Evolutionary conservation across 2,888 invertebrate genomes (phyloP).

Genomic region (Sthenelais limicola): DNA sequence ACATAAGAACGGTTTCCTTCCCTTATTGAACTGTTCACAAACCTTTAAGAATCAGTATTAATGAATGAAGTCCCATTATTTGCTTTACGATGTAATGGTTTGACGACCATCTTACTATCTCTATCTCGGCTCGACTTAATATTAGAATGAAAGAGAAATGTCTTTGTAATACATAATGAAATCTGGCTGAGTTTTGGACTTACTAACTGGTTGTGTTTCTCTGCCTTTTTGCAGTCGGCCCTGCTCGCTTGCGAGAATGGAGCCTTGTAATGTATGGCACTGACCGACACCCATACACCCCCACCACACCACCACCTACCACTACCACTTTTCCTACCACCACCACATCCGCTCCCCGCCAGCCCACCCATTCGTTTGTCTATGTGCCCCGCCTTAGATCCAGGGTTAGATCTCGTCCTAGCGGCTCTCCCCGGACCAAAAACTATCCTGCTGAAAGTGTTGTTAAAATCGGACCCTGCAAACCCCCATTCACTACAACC

Average conservation of each 20-base stretch:
- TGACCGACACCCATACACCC: slow-evolving; percentile 65
- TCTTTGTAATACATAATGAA: no score
- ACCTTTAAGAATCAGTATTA: no score
- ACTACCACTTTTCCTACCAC: slow-evolving; percentile 20
- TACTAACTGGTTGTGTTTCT: no score
- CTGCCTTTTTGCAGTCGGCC: slow-evolving; percentile 49
- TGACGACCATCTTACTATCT: background rate
- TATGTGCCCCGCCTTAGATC: slow-evolving; percentile 24
- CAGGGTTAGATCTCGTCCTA: slow-evolving; percentile 17
- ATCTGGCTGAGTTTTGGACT: slow-evolving; percentile 1
- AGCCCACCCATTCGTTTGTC: background rate
- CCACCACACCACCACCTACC: slow-evolving; percentile 40
- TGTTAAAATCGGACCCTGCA: slow-evolving; percentile 30
- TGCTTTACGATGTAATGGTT: no score
- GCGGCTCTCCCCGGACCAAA: slow-evolving; percentile 7
- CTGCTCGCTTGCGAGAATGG: slow-evolving; percentile 91
- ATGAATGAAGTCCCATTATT: no score
- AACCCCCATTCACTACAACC: background rate
- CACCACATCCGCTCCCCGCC: slow-evolving; percentile 3
- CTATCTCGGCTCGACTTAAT: background rate
- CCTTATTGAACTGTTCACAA: no score
- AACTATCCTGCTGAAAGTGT: slow-evolving; percentile 13
- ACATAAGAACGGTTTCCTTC: no score
- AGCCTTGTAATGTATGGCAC: slow-evolving; percentile 94
- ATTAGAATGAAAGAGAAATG: no score